Percentiles rank a stretch among this genome's conserved stretches.
Evolutionary conservation across 2,113 vertebrate genomes (phyloP).

Genomic region (Tichodroma muraria): DNA sequence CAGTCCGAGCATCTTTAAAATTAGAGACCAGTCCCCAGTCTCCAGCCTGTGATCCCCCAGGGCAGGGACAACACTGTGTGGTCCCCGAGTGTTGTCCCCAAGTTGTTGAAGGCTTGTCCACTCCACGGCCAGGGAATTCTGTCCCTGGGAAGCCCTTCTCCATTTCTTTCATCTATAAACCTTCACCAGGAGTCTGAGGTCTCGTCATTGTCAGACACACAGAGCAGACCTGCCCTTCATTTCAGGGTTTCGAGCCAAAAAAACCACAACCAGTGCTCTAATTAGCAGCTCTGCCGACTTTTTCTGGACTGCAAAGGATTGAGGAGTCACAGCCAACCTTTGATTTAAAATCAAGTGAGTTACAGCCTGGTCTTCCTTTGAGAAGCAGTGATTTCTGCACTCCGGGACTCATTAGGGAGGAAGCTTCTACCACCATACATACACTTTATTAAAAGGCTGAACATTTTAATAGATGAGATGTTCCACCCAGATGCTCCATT

Average conservation of each 20-base stretch:
- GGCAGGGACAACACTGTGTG: not conserved
- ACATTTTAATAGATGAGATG: not conserved
- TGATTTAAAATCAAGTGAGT: constrained; percentile 49
- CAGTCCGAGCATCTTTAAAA: not conserved
- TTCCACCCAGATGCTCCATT: not conserved
- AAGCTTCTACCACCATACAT: not conserved
- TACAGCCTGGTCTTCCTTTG: constrained; percentile 21
- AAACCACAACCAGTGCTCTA: not conserved
- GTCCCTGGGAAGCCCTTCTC: not conserved
- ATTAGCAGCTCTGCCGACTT: constrained; percentile 24
- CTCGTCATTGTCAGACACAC: not conserved
- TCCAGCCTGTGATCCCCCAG: not conserved
- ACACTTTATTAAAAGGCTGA: not conserved
- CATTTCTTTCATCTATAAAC: not conserved
- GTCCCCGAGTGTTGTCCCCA: accelerated
- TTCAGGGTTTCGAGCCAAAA: not conserved
- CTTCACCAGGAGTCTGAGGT: not conserved
- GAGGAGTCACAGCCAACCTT: constrained; percentile 19
- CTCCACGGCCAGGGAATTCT: not conserved
- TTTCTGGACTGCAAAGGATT: not conserved
- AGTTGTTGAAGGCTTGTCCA: not conserved
- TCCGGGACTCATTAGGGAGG: constrained; percentile 13
- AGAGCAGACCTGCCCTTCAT: constrained; percentile 1
- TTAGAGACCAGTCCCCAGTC: not conserved
- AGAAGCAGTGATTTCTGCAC: constrained; percentile 6